Base-by-base conservation (phyloP, 2,797 vertebrate genomes). In the Sciaenops ocellatus region DNA sequence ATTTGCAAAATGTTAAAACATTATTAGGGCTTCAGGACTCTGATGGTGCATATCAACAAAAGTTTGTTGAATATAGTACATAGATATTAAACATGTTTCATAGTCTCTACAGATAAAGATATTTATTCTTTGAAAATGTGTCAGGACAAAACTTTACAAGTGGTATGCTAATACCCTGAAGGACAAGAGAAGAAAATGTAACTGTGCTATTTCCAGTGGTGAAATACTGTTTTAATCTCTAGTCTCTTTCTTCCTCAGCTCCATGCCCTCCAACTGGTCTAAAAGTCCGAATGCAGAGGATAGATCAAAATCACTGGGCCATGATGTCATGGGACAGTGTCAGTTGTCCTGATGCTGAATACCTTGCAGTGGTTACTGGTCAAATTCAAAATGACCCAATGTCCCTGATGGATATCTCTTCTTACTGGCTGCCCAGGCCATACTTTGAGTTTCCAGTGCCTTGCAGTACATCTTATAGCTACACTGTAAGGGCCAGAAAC, bases 381-480 rank as follows among this genome's bases (percentile, higher is more conserved):
- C 71, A 18, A 24, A 91, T 96, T 74, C 18, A 91, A 30, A 78
- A 88, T 57, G 70, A 90, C 78, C 87, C 90, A 9, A 59, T 80
- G 28, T 57, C 85, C 3, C 15, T 79, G 26, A 92, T 95, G 81
- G 67, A 84, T 0, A 4, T 96, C 20, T 74, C 87, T 2, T 96
- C 95, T 44, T 96, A 96, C 75, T 96, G 95, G 95, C 85, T 85
- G 7, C 47, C 87, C 0, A 73, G 62, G 71, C 71, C 71, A 3
- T 96, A 92, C 83, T 97, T 95, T 79, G 95, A 96, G 85, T 81
- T 95, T 7, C 92, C 89, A 0, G 62, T 96, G 60, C 95, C 95
- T 11, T 96, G 95, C 78, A 92, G 95, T 85, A 93, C 94, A 12
- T 16, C 67, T 11, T 96, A 91, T 69, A 92, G 83, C 34, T 59